Percentiles rank a stretch among this genome's conserved stretches.
phyloP scores from a whole-genome alignment of 1,140 invertebrate genomes.

The Musca vetustissima region DNA sequence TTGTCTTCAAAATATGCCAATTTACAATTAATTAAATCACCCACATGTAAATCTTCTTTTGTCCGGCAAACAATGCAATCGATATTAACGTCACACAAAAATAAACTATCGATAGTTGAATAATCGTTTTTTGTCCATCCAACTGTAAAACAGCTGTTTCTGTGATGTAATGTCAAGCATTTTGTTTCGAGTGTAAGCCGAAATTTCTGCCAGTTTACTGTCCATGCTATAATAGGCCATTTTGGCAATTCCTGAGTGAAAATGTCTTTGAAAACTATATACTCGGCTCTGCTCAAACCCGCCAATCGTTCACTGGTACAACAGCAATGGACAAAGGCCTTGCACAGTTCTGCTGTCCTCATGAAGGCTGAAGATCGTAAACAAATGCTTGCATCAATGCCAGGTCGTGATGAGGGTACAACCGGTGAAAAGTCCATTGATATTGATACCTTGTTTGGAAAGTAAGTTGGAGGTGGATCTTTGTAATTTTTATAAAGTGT shows the following conservation, averaged over 20 bases:
- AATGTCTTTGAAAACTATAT: constrained; percentile 6
- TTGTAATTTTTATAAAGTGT: not conserved
- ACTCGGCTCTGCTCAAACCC: not conserved
- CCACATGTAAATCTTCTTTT: too few species aligned
- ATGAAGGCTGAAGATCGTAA: constrained; percentile 62
- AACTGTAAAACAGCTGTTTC: too few species aligned
- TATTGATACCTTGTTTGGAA: constrained; percentile 59
- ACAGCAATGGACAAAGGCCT: not conserved
- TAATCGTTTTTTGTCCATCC: too few species aligned
- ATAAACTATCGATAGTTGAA: too few species aligned
- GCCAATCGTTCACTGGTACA: not conserved
- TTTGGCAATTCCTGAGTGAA: not conserved
- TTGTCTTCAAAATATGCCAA: too few species aligned
- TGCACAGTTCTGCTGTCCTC: constrained; percentile 53
- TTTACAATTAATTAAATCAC: too few species aligned
- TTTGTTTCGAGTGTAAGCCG: not conserved
- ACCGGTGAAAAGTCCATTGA: constrained; percentile 65
- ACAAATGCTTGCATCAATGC: constrained; percentile 61
- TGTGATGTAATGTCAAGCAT: constrained; percentile 10
- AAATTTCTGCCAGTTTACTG: not conserved
- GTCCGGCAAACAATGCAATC: too few species aligned
- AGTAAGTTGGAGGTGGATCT: constrained; percentile 34
- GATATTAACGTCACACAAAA: too few species aligned
- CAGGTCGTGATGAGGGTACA: constrained; percentile 67
- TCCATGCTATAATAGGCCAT: too few species aligned